These are phyloP conservation scores for Rutpela maculata DNA, from an alignment of 2,888 invertebrate species.

Conservation along the genomic window DNA sequence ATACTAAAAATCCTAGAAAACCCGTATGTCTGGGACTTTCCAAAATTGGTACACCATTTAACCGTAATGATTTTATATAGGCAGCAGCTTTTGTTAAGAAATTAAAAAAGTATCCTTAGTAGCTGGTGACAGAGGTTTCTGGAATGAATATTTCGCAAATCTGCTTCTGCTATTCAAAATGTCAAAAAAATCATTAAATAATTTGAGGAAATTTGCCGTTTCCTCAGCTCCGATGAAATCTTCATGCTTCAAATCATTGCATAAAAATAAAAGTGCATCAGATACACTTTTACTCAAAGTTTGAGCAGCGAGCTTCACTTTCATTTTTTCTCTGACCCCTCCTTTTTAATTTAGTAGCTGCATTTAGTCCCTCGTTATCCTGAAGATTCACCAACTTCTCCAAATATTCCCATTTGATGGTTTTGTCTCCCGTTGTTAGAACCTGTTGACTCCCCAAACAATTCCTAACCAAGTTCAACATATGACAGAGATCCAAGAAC, in stretches of 20 bases:
- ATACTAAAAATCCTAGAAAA: slow-evolving; percentile 49
- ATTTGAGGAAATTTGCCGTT: slow-evolving; percentile 35
- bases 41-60: slow-evolving; percentile 26
- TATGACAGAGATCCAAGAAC: slow-evolving; percentile 52
- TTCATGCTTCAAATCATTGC: slow-evolving; percentile 25
- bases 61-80: slow-evolving; percentile 33
- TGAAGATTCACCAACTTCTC: slow-evolving; percentile 50
- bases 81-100: slow-evolving; percentile 12
- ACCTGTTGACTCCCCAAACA: too few relatives aligned
- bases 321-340: slow-evolving; percentile 51
- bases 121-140: slow-evolving; percentile 32
- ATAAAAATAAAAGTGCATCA: slow-evolving; percentile 37
- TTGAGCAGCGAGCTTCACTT: too few relatives aligned
- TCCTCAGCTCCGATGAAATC: slow-evolving; percentile 29
- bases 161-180: slow-evolving; percentile 37
- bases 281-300: slow-evolving; percentile 41
- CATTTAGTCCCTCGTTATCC: slow-evolving; percentile 49
- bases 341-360: too few relatives aligned
- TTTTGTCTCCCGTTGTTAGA: too few relatives aligned
- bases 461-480: slow-evolving; percentile 19
- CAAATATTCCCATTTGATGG: slow-evolving; percentile 24
- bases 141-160: slow-evolving; percentile 31
- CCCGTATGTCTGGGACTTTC: slow-evolving; percentile 33
- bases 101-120: slow-evolving; percentile 11
- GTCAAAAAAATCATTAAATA: slow-evolving; percentile 43